Percentiles rank a stretch among this genome's conserved stretches.
Evolutionary conservation across 2,113 vertebrate species (phyloP).

Genomic region (Riparia riparia): DNA sequence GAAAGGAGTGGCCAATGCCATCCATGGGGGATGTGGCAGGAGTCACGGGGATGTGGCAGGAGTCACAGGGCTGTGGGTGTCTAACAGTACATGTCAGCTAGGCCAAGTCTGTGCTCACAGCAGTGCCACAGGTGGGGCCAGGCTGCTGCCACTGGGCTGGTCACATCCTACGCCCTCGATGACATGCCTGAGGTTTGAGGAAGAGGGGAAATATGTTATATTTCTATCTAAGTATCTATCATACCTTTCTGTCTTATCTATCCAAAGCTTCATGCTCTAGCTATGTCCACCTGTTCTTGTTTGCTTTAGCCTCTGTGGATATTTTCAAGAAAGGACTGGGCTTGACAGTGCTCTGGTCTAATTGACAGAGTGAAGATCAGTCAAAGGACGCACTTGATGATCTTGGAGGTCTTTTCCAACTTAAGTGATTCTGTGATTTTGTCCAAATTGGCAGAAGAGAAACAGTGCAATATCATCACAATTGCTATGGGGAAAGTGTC

Average conservation of each 20-base stretch:
- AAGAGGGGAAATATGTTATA: neutral
- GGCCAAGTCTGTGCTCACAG: neutral
- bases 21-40: rapidly evolving
- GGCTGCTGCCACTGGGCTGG: neutral
- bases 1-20: neutral
- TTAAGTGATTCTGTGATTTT: neutral
- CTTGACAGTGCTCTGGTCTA: neutral
- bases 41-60: neutral
- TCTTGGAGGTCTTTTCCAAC: neutral
- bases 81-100: neutral
- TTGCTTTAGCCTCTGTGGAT: neutral
- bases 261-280: neutral
- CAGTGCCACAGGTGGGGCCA: neutral
- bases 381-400: neutral
- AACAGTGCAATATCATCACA: neutral
- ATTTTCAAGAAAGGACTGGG: neutral
- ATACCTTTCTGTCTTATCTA: neutral
- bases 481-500: neutral
- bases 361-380: neutral
- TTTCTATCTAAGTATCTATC: neutral
- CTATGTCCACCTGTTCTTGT: neutral
- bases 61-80: neutral
- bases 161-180: rapidly evolving
- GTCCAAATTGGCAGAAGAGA: neutral
- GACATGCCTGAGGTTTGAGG: neutral